These are phyloP conservation scores for Hydrotaea diabolus DNA, from an alignment of 2,888 invertebrate species.

Conservation along the genomic window DNA sequence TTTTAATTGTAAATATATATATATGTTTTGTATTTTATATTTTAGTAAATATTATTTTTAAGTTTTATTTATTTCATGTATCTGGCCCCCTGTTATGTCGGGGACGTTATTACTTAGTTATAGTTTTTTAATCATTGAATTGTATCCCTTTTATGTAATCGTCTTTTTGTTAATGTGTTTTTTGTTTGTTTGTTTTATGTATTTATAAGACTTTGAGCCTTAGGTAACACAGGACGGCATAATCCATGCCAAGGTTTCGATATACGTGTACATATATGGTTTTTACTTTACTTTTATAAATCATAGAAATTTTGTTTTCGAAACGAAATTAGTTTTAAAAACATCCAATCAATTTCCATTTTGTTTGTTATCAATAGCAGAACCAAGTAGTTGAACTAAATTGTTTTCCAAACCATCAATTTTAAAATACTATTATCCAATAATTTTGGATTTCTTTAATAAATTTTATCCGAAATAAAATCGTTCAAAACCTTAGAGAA, in stretches of 20 bases:
- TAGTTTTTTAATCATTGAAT: constrained; percentile 27
- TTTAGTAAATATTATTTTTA: constrained; percentile 36
- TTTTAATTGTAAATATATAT: constrained; percentile 72
- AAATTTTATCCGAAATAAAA: not conserved
- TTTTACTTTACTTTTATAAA: not conserved
- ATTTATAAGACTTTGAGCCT: constrained; percentile 66
- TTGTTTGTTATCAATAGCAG: not conserved
- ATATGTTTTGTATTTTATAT: constrained; percentile 66
- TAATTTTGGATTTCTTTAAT: constrained; percentile 14
- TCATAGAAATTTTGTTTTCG: not conserved
- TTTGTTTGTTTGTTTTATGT: constrained; percentile 37
- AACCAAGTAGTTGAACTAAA: not conserved
- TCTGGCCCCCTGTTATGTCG: not conserved
- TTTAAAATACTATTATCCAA: not conserved
- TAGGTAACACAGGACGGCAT: constrained; percentile 46
- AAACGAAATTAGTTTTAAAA: constrained; percentile 3
- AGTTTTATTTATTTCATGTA: constrained; percentile 28
- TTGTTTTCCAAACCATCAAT: not conserved
- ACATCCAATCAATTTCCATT: constrained; percentile 5
- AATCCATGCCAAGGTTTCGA: constrained; percentile 52
- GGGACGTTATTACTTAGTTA: constrained; percentile 12
- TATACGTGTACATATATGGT: not conserved
- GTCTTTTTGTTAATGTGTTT: constrained; percentile 46
- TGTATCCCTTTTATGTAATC: constrained; percentile 54
- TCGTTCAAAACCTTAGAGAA: constrained; percentile 33